phyloP scores from a whole-genome alignment of 1,140 invertebrate genomes.

The Drosophila parabipectinata region DNA sequence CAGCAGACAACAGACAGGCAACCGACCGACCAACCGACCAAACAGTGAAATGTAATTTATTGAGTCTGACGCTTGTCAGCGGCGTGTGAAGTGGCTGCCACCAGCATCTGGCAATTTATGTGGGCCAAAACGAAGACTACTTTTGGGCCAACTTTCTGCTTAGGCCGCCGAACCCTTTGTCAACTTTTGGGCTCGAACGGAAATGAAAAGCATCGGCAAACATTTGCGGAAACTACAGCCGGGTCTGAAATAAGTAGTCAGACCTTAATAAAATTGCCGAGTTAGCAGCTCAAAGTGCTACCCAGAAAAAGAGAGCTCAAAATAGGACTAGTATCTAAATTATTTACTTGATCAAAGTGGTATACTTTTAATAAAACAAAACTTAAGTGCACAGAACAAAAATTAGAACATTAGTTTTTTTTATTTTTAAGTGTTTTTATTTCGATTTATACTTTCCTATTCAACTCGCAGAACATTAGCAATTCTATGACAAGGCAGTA shows the following conservation, averaged over 20 bases:
- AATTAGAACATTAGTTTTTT: not conserved
- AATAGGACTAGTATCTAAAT: slow-evolving; percentile 1
- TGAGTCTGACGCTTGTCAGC: slow-evolving; percentile 67
- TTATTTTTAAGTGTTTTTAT: not conserved
- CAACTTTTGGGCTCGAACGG: slow-evolving; percentile 45
- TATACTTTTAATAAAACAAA: not conserved
- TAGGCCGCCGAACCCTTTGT: slow-evolving; percentile 50
- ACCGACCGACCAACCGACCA: slow-evolving; percentile 2
- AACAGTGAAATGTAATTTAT: slow-evolving; percentile 60
- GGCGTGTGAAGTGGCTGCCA: slow-evolving; percentile 47
- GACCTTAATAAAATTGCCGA: slow-evolving; percentile 29
- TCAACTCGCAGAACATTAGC: not conserved
- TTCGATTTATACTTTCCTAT: not conserved
- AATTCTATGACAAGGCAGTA: not conserved
- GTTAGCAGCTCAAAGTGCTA: slow-evolving; percentile 20
- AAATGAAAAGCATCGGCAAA: slow-evolving; percentile 51
- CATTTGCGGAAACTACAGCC: slow-evolving; percentile 33
- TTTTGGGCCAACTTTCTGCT: slow-evolving; percentile 31
- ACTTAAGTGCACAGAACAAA: not conserved
- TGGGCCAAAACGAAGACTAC: slow-evolving; percentile 24
- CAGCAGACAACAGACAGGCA: slow-evolving; percentile 29
- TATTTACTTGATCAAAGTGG: not conserved
- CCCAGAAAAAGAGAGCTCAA: not conserved
- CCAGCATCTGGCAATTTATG: slow-evolving; percentile 55
- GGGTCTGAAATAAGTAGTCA: slow-evolving; percentile 4